These are phyloP conservation scores for Phylloscopus trochiloides DNA, from an alignment of 2,113 vertebrate genomes.

Conservation along the genomic window DNA sequence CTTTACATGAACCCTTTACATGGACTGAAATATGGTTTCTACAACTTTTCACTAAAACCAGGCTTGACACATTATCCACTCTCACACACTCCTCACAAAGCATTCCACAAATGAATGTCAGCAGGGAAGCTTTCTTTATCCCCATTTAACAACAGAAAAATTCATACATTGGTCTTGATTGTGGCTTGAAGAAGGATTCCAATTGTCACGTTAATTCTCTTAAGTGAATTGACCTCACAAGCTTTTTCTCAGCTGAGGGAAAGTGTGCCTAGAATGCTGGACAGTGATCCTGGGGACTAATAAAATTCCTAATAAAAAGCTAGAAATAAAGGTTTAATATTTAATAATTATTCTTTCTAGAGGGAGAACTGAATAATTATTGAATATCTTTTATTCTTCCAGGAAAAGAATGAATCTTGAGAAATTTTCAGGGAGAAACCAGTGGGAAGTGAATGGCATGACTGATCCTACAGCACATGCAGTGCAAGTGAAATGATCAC, in stretches of 20 bases:
- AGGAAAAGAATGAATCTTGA: background rate
- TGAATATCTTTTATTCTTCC: background rate
- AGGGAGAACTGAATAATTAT: background rate
- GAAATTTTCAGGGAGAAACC: background rate
- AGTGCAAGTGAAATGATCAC: background rate
- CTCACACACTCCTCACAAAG: background rate
- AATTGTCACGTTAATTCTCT: background rate
- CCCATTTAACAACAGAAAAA: background rate
- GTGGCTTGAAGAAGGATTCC: background rate
- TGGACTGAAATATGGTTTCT: background rate
- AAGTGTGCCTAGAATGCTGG: background rate
- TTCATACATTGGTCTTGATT: background rate
- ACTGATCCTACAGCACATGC: background rate
- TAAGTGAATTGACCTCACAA: background rate
- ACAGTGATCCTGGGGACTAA: background rate
- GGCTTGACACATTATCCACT: background rate
- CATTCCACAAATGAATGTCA: background rate
- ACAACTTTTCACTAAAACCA: background rate
- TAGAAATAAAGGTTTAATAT: background rate
- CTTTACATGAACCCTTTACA: background rate
- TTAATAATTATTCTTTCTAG: background rate
- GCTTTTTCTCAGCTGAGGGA: background rate
- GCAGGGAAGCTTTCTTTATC: background rate
- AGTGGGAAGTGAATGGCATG: background rate
- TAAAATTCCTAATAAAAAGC: background rate